These are phyloP conservation scores for Troilus luridus DNA, from an alignment of 2,888 invertebrate species.

Conservation along the genomic window DNA sequence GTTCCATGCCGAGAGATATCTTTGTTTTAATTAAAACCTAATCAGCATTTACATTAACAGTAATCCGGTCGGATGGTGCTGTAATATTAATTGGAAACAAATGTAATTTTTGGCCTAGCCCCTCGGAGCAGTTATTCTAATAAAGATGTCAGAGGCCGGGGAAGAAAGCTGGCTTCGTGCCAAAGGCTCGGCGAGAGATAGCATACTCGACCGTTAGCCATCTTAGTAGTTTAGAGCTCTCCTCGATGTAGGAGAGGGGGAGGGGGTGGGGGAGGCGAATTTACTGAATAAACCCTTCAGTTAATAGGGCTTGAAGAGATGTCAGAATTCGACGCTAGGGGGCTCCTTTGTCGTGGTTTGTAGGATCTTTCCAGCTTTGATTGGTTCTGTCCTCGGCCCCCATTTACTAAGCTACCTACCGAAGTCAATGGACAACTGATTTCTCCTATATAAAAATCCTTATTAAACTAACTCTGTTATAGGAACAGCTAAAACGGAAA, in stretches of 20 bases:
- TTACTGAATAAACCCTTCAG: conserved; percentile 33
- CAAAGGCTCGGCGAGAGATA: background rate
- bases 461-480: no score
- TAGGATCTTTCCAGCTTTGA: background rate
- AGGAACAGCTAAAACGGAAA: no score
- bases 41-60: background rate
- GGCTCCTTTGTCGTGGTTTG: background rate
- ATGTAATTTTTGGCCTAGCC: background rate
- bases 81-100: background rate
- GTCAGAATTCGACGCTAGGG: background rate
- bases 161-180: background rate
- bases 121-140: background rate
- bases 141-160: background rate
- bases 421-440: background rate
- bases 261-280: background rate
- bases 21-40: background rate
- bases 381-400: background rate
- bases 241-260: background rate
- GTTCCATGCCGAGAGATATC: background rate
- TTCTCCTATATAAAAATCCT: no score
- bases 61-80: background rate
- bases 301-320: conserved; percentile 49
- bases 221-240: background rate
- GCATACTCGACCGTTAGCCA: background rate
- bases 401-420: background rate